Base-by-base conservation (phyloP, 2,888 invertebrate species). In the Dimorphilus gyrociliatus region DNA sequence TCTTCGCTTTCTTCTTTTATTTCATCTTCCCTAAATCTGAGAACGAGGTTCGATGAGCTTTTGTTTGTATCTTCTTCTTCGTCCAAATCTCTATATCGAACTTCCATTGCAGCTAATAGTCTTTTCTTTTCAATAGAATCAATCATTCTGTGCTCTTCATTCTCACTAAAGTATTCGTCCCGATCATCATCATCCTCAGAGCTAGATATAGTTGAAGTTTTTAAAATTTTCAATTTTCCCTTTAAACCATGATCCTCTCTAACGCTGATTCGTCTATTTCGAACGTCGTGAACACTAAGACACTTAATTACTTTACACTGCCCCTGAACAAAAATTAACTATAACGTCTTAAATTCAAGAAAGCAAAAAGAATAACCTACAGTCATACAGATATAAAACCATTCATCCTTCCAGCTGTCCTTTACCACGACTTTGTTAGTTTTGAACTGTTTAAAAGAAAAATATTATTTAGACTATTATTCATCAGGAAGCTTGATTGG, bases 381-480 rank as follows among this genome's bases (percentile, higher is more conserved):
- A 48, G 47, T 40, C 48, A 52, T 50, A 29, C 51, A 51, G 15
- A 50, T 44, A 31, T 55, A 53, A 10, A 53, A 39, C 53, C 53
- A 55, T 16, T 53, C 49, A 17, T 53, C 51, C 4, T 32, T 30
- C 2, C 34, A 29, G 30, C 44, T 51, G 39, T 53, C 44, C 4
- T 39, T 31, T n/a, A 50, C 50, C 4, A 55, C 40, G 7, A 55
- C 45, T 35, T 51, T 50, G 35, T 49, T 52, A 2, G 47, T 51
- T 27, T 52, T 52, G 38, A 50, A 50, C 51, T 55, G 39, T 2
- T n/a, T 10, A n/a, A 21, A 21, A 10, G 21, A 21, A 21, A 21
- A 8, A 21, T 21, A n/a, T 21, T 21, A 21, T 21, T 21, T n/a
- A n/a, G n/a, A 21, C n/a, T n/a, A 21, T 8, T 21, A 21, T 21